A percentile compares a stretch with the other conserved stretches of the same genome.
Evolutionary conservation across 2,888 invertebrate genomes (phyloP).

Genomic region (Ditula angustiorana): DNA sequence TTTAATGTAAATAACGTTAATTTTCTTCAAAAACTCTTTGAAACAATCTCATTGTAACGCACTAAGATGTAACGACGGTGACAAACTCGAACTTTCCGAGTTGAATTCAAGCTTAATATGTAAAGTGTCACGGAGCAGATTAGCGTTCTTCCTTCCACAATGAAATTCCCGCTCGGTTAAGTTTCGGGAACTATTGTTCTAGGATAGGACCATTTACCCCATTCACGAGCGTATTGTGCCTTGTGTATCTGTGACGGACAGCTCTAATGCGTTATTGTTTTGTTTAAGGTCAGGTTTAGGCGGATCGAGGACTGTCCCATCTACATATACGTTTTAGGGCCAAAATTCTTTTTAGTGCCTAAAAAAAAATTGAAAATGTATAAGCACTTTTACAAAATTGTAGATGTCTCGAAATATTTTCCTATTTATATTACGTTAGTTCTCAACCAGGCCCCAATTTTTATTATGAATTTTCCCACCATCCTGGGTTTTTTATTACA

Average conservation of each 20-base stretch:
- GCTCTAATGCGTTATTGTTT: conserved; percentile 37
- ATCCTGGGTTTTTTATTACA: no score
- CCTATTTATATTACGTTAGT: no score
- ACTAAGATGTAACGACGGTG: conserved; percentile 30
- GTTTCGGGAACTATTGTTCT: conserved; percentile 42
- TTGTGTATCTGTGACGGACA: conserved; percentile 33
- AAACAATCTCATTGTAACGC: conserved; percentile 4
- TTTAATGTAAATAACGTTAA: background rate
- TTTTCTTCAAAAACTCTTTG: background rate
- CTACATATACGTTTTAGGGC: background rate
- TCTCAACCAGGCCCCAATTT: no score
- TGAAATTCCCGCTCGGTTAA: conserved; percentile 56
- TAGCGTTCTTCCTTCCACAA: conserved; percentile 63
- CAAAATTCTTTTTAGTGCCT: no score
- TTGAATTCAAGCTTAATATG: conserved; percentile 63
- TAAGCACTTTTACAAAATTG: no score
- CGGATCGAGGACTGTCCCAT: background rate
- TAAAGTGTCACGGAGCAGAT: conserved; percentile 67
- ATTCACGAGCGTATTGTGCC: conserved; percentile 34
- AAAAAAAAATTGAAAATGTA: no score
- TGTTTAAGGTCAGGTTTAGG: conserved; percentile 46
- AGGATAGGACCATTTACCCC: conserved; percentile 35
- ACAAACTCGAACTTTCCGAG: conserved; percentile 45
- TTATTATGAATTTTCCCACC: no score
- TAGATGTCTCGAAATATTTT: no score